Conservation (phyloP, 2,888 invertebrate species). For the Hirtodrosophila trivittata region DNA sequence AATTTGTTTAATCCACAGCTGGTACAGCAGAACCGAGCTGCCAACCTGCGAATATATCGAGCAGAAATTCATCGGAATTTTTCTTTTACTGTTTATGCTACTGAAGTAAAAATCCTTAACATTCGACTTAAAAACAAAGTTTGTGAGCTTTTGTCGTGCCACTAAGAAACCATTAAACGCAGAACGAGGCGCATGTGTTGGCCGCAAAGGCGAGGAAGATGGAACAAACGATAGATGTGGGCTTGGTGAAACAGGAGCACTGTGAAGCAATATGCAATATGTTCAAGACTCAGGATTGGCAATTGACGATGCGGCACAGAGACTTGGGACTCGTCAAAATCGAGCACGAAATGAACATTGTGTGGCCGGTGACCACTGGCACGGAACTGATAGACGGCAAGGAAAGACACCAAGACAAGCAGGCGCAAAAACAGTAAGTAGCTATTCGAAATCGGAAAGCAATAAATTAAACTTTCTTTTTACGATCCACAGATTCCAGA, state of each 20-base stretch:
- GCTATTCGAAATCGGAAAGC: background rate
- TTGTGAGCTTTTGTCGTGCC: background rate
- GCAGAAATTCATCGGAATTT: constrained; percentile 42
- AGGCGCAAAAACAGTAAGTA: constrained; percentile 38
- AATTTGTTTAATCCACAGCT: constrained; percentile 31
- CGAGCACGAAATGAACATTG: constrained; percentile 50
- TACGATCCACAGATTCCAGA: constrained; percentile 18
- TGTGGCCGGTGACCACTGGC: constrained; percentile 38
- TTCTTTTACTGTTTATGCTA: constrained; percentile 40
- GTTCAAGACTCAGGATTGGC: constrained; percentile 52
- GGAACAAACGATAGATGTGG: constrained; percentile 52
- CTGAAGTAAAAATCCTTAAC: constrained; percentile 5
- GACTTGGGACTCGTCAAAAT: constrained; percentile 49
- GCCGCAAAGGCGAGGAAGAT: constrained; percentile 10
- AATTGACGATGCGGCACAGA: constrained; percentile 47
- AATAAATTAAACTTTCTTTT: background rate
- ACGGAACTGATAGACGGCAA: constrained; percentile 20
- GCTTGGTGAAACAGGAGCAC: constrained; percentile 52
- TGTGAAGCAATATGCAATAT: constrained; percentile 56
- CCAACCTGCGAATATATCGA: constrained; percentile 37
- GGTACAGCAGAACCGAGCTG: constrained; percentile 21
- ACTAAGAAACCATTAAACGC: background rate
- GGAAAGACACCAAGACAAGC: constrained; percentile 30
- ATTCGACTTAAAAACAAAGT: constrained; percentile 9
- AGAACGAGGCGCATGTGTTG: background rate